Evolutionary conservation across 1,140 invertebrate genomes (phyloP).

Genomic region (Babylonia areolata): DNA sequence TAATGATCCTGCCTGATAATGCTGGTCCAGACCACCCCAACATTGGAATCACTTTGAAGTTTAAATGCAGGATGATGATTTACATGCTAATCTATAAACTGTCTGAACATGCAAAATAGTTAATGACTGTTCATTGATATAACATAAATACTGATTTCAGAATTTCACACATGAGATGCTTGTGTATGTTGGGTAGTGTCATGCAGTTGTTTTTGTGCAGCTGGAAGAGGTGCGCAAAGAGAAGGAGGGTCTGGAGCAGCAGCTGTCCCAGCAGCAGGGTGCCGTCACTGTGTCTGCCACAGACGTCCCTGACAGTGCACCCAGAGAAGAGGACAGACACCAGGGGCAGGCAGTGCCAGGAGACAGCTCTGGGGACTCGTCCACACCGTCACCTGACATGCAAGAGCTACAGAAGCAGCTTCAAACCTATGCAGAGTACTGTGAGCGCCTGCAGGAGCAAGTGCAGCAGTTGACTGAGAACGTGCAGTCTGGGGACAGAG

Average conservation of each 20-base stretch:
- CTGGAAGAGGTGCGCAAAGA: constrained; percentile 37
- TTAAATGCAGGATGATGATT: too few relatives aligned
- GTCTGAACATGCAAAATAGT: too few relatives aligned
- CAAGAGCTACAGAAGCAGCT: constrained; percentile 49
- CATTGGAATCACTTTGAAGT: too few relatives aligned
- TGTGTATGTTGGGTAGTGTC: too few relatives aligned
- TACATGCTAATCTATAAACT: too few relatives aligned
- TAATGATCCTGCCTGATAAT: too few relatives aligned
- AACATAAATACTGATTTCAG: too few relatives aligned
- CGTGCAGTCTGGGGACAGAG: not conserved
- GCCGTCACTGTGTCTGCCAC: not conserved
- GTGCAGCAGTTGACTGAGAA: constrained; percentile 57
- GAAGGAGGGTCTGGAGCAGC: constrained; percentile 39
- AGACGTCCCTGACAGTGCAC: not conserved
- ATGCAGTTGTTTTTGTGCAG: not conserved
- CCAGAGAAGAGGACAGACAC: constrained; percentile 7
- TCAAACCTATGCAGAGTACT: constrained; percentile 54
- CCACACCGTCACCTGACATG: constrained; percentile 21
- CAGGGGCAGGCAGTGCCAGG: not conserved
- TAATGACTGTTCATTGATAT: too few relatives aligned
- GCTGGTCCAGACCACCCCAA: too few relatives aligned
- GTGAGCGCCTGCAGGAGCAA: constrained; percentile 60
- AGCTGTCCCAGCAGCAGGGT: constrained; percentile 26
- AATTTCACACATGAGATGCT: too few relatives aligned
- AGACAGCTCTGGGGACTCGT: not conserved